Evolutionary conservation across 2,888 invertebrate species (phyloP).

Genomic region (Sycophila texana): DNA sequence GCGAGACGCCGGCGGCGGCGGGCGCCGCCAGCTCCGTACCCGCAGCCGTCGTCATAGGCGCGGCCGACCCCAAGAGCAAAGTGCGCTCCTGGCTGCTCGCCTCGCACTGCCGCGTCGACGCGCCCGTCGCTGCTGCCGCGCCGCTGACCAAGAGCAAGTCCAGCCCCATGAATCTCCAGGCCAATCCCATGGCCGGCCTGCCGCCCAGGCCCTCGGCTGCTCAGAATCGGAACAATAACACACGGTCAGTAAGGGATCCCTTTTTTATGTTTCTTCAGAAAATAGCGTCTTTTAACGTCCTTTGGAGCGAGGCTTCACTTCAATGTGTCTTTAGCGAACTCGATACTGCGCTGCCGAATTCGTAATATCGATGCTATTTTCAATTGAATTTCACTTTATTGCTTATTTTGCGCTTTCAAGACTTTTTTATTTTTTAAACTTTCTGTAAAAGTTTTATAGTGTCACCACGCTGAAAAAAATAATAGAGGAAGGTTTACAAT

Average conservation of each 20-base stretch:
- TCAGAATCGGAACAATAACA: conserved; percentile 74
- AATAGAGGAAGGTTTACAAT: too few species aligned
- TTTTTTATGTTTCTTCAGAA: neutral
- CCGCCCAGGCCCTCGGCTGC: conserved; percentile 80
- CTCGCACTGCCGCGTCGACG: conserved; percentile 75
- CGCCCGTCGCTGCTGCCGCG: conserved; percentile 70
- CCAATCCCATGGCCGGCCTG: conserved; percentile 77
- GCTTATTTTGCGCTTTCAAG: too few species aligned
- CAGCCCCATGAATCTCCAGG: conserved; percentile 79
- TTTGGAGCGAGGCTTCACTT: too few species aligned
- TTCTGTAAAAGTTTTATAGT: too few species aligned
- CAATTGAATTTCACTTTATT: too few species aligned
- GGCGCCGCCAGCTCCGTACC: conserved; percentile 69
- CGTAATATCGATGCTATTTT: too few species aligned
- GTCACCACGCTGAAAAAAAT: too few species aligned
- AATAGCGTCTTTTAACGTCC: neutral
- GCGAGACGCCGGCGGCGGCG: conserved; percentile 78
- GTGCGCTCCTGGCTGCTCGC: conserved; percentile 91
- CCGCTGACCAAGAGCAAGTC: conserved; percentile 89
- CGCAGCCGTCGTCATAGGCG: conserved; percentile 73
- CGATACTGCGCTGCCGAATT: too few species aligned
- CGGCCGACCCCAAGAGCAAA: conserved; percentile 81
- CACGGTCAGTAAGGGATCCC: conserved; percentile 24
- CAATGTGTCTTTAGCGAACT: too few species aligned
- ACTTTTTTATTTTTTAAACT: too few species aligned